Evolutionary conservation across 2,888 invertebrate genomes (phyloP).

Genomic region (Tigriopus californicus): DNA sequence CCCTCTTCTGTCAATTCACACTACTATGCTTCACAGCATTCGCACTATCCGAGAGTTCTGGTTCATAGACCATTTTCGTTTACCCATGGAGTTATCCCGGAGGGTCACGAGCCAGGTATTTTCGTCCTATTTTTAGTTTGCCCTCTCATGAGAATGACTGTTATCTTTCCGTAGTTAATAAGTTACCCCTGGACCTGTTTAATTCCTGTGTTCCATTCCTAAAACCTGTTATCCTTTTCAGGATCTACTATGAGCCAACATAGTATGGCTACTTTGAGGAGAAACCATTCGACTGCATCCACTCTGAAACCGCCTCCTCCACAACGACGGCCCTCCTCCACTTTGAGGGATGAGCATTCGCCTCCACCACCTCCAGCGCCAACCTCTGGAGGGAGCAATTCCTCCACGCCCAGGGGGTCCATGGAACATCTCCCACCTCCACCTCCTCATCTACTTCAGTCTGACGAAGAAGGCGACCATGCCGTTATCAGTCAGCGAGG

Average conservation of each 20-base stretch:
- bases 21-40: not conserved
- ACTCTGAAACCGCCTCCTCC: slow-evolving; percentile 54
- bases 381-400: slow-evolving; percentile 3
- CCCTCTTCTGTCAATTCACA: not conserved
- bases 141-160: not conserved
- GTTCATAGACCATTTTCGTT: not conserved
- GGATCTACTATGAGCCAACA: not conserved
- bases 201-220: not conserved
- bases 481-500: slow-evolving; percentile 25
- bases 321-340: slow-evolving; percentile 53
- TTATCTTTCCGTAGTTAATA: not conserved
- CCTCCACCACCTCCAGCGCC: not conserved
- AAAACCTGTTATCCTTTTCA: not conserved
- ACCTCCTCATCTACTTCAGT: slow-evolving; percentile 28
- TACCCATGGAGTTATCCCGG: not conserved
- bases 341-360: not conserved
- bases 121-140: not conserved
- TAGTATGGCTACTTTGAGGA: not conserved
- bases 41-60: not conserved
- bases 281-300: not conserved
- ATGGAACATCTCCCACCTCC: slow-evolving; percentile 37
- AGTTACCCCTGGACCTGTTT: not conserved
- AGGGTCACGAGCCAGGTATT: not conserved
- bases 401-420: slow-evolving; percentile 8
- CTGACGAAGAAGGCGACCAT: slow-evolving; percentile 33